Evolutionary conservation across 1,140 invertebrate genomes (phyloP), one percentile per base, ranked within the genome.

Genomic region (Cotesia chilonis): DNA sequence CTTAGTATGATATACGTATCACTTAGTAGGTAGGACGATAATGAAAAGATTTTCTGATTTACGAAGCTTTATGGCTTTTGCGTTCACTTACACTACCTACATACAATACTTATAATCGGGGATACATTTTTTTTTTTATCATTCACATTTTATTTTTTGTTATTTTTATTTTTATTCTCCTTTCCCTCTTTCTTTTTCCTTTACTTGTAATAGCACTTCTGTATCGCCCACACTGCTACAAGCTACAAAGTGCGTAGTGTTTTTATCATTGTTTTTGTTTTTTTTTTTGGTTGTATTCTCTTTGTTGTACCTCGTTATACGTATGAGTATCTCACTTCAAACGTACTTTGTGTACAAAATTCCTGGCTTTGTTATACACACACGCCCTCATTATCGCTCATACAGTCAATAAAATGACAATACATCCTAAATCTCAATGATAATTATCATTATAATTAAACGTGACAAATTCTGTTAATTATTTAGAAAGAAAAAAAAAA

Each of bases 1-100:
- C 81, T 84, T 84, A 83, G 80, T 81, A 83, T 85, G 83, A 87
- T 87, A 85, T 85, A 87, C 81, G 84, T 85, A 87, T 85, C 85
- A 85, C 84, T 85, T 85, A 47, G 41, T 47, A 85, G 76, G 76
- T 77, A 75, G 77, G 72, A 77, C 79, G 82, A 85, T 87, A 87
- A 87, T 87, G 85, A 87, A 86, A 86, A 87, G 85, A 87, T 87
- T 85, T 84, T 81, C 82, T 28, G 28, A 28, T 28, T 28, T 28
- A 28, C 79, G 79, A 65, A 60, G 81, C 80, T 85, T 85, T 85
- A 85, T 82, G 82, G 83, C 81, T 84, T 82, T 79, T 81, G 79
- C 75, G 80, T 66, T 78, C 74, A 79, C 79, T 84, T 65, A 75
- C 67, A 73, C 17, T 17, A 17, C 17, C 17, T 17, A 17, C 17